Evolutionary conservation across 2,113 vertebrate species (phyloP).

Genomic region (Amphilophus citrinellus): DNA sequence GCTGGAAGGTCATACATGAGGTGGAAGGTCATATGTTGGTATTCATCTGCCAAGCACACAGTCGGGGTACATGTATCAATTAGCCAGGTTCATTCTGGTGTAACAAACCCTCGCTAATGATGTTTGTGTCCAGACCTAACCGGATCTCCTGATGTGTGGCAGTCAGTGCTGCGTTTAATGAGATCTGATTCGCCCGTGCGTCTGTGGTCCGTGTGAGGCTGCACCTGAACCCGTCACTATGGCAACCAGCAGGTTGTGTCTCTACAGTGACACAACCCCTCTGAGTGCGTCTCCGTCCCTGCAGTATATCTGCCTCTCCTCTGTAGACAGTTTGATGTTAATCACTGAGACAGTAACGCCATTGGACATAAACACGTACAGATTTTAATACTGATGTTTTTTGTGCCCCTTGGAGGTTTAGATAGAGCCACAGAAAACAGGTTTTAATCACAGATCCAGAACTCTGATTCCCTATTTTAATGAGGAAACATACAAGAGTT

Average conservation of each 20-base stretch:
- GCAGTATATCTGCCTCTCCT: not conserved
- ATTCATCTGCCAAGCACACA: accelerated
- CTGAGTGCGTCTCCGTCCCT: not conserved
- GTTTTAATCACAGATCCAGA: not conserved
- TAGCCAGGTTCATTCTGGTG: not conserved
- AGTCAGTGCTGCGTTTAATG: slow-evolving; percentile 10
- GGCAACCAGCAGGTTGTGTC: slow-evolving; percentile 45
- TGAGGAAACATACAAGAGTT: not conserved
- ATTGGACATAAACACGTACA: not conserved
- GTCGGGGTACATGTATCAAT: not conserved
- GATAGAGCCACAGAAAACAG: accelerated
- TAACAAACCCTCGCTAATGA: not conserved
- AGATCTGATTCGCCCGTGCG: slow-evolving; percentile 21
- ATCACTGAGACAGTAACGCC: not conserved
- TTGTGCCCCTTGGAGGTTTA: accelerated
- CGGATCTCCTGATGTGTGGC: not conserved
- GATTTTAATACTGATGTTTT: not conserved
- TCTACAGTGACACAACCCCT: not conserved
- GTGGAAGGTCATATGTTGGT: not conserved
- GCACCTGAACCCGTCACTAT: slow-evolving; percentile 58
- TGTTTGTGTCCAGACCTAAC: not conserved
- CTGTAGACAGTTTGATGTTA: not conserved
- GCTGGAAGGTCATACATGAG: slow-evolving; percentile 20
- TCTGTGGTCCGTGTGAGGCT: slow-evolving; percentile 22
- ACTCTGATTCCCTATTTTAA: not conserved